These are phyloP conservation scores for Hetaerina americana DNA, from an alignment of 1,140 invertebrate species.

Conservation along the genomic window DNA sequence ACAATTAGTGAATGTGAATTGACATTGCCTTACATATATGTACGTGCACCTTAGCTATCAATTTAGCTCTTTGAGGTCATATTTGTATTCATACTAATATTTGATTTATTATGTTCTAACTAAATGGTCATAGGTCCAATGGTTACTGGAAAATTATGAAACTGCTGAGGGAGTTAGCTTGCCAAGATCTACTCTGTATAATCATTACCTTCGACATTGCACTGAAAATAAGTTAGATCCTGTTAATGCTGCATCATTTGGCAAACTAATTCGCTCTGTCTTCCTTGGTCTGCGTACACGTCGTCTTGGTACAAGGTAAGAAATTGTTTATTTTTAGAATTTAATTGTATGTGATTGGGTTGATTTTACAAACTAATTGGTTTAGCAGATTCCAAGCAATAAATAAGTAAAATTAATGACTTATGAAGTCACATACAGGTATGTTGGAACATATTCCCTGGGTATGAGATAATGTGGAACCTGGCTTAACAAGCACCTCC, in stretches of 20 bases:
- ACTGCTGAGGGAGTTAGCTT: constrained; percentile 94
- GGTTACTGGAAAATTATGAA: constrained; percentile 97
- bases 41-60: too few relatives aligned
- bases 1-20: too few relatives aligned
- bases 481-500: too few relatives aligned
- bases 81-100: too few relatives aligned
- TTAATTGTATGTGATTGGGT: too few relatives aligned
- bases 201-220: constrained; percentile 93
- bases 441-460: too few relatives aligned
- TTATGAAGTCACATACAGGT: too few relatives aligned
- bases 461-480: too few relatives aligned
- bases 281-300: constrained; percentile 90
- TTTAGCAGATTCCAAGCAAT: background rate
- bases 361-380: too few relatives aligned
- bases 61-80: too few relatives aligned
- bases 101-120: too few relatives aligned
- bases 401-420: background rate
- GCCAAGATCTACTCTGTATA: constrained; percentile 89
- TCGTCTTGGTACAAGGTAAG: constrained; percentile 78
- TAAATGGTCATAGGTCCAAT: constrained; percentile 61
- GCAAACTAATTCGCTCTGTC: constrained; percentile 94
- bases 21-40: too few relatives aligned
- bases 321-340: background rate
- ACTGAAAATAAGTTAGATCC: constrained; percentile 88
- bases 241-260: constrained; percentile 98